Percentiles rank a stretch among this genome's conserved stretches.
Conservation (phyloP, 2,113 vertebrate genomes). For the Pangasianodon gigas region DNA sequence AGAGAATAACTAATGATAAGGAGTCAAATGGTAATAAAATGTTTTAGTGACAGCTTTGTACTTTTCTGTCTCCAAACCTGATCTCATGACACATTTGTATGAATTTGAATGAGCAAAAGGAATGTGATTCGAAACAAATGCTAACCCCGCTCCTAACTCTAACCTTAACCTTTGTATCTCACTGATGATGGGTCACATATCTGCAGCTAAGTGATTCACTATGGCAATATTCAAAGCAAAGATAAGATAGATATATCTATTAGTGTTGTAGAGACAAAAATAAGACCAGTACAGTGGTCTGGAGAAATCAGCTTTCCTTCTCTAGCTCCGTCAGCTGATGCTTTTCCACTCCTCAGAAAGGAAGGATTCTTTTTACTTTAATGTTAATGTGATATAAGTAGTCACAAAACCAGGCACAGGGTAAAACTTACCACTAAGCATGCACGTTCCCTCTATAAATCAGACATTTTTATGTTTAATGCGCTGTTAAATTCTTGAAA, state of each 20-base stretch:
- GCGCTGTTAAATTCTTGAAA: neutral
- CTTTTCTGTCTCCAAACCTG: neutral
- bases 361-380: neutral
- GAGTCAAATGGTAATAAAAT: neutral
- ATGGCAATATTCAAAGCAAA: neutral
- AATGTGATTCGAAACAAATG: neutral
- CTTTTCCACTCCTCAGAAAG: neutral
- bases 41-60: neutral
- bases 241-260: neutral
- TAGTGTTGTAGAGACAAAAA: neutral
- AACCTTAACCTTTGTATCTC: neutral
- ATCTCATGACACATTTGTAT: neutral
- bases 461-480: neutral
- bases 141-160: neutral
- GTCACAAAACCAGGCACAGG: neutral
- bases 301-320: neutral
- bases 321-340: neutral
- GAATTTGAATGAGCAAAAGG: neutral
- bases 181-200: too few species aligned
- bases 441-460: neutral
- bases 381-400: neutral
- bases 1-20: neutral
- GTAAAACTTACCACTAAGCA: neutral
- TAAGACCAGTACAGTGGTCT: neutral
- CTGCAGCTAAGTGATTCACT: neutral